Conservation (phyloP, 2,888 invertebrate species). For the Diarsia brunnea region DNA sequence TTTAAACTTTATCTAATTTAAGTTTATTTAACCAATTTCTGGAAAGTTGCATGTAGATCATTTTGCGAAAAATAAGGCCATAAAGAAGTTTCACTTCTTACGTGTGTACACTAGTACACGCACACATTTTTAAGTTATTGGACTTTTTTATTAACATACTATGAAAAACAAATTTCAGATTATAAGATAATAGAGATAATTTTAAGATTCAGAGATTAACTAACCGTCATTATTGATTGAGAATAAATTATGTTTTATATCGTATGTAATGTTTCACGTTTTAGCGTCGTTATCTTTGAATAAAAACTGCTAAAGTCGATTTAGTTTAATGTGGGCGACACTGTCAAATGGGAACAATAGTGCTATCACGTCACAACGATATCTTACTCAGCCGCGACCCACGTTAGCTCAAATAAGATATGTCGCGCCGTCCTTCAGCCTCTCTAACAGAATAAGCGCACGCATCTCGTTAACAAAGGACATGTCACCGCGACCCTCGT, state of each 20-base stretch:
- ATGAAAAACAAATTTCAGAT: too few relatives aligned
- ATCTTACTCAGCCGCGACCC: constrained; percentile 10
- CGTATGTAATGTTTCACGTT: background rate
- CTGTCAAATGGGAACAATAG: constrained; percentile 11
- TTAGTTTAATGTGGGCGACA: background rate
- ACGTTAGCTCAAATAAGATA: constrained; percentile 6
- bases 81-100: too few relatives aligned
- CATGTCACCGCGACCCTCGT: constrained; percentile 39
- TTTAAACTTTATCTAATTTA: too few relatives aligned
- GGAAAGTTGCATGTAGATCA: too few relatives aligned
- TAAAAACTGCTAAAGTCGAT: background rate
- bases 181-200: too few relatives aligned
- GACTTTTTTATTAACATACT: too few relatives aligned
- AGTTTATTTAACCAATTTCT: too few relatives aligned
- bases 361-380: background rate
- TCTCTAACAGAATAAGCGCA: constrained; percentile 28
- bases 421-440: constrained; percentile 1
- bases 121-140: too few relatives aligned
- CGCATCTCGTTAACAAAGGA: constrained; percentile 39
- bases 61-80: too few relatives aligned
- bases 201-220: background rate
- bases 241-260: background rate
- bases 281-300: background rate
- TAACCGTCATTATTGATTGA: background rate
- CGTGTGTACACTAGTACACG: too few relatives aligned